Base-by-base conservation (phyloP, 2,888 invertebrate genomes). In the Melipona bicolor region DNA sequence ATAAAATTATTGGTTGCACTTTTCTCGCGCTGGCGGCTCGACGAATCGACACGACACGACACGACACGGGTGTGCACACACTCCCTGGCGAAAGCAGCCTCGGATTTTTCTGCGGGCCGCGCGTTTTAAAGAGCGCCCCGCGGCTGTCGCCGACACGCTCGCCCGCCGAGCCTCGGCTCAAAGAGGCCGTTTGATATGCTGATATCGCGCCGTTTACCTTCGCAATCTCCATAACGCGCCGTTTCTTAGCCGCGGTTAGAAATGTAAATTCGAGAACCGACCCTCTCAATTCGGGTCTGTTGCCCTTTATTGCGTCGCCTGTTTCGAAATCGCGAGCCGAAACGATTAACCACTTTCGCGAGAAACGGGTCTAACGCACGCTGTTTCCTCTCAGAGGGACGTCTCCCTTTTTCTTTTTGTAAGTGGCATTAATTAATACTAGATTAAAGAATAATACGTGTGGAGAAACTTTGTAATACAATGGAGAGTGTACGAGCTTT, bases 1-100 rank as follows among this genome's bases (percentile, higher is more conserved):
- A 93, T 93, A 91, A 93, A 93, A 93, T 94, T 92, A 93, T 93
- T 92, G 90, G 91, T 90, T 91, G 91, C 92, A 91, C 91, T 92
- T 91, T 92, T 91, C 88, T 86, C 76, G 50, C 69, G 50, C 61
- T 62, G 62, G 49, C 61, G 74, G 54, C 74, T 32, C 65, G 43
- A 61, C 72, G 21, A 17, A 17, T 17, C 77, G 71, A 36, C 49
- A 67, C 77, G 77, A 54, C 64, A 56, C 73, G 79, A 17, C 72
- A 21, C 72, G 71, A 36, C 49, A 43, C 67, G 72, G 61, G 62
- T n/a, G 61, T 68, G 62, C 72, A 68, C 71, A 70, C 67, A 77
- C 81, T 87, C 69, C 69, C 43, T 43, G 43, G 43, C 43, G 59
- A 77, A 61, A 61, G 17, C 62, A 76, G 67, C 9, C 69, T 67